Conservation (phyloP, 2,797 vertebrate species). For the Siniperca obscura region DNA sequence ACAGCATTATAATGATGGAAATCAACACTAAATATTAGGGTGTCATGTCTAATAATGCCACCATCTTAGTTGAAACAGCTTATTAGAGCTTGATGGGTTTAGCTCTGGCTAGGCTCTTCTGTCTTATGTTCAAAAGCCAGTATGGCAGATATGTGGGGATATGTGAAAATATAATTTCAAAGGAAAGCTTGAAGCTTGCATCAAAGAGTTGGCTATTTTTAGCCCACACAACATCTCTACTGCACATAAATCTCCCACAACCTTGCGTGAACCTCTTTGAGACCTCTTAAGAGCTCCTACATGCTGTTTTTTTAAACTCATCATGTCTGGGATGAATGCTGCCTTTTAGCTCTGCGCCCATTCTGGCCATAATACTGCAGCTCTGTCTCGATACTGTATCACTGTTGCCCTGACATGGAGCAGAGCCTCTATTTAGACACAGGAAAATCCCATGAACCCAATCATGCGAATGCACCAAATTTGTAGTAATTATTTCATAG, state of each 20-base stretch:
- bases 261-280: conserved; percentile 62
- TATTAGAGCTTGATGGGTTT: conserved; percentile 52
- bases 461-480: conserved; percentile 79
- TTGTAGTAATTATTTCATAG: conserved; percentile 82
- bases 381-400: conserved; percentile 74
- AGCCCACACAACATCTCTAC: conserved; percentile 46
- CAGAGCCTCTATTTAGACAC: conserved; percentile 75
- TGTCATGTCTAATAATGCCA: conserved; percentile 65
- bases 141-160: conserved; percentile 43
- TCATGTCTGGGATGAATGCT: conserved; percentile 59
- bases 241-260: conserved; percentile 72
- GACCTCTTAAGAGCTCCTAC: conserved; percentile 53
- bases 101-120: conserved; percentile 25
- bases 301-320: conserved; percentile 51
- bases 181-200: conserved; percentile 51
- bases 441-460: conserved; percentile 82
- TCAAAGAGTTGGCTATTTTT: conserved; percentile 71
- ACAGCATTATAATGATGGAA: conserved; percentile 58
- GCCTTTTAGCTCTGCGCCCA: conserved; percentile 52
- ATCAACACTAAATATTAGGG: conserved; percentile 66
- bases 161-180: conserved; percentile 66
- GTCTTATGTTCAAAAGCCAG: conserved; percentile 32
- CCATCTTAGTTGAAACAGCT: conserved; percentile 45
- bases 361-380: conserved; percentile 54
- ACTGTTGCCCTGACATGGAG: conserved; percentile 75